Base-by-base conservation (phyloP, 2,797 vertebrate genomes). In the Glossophaga mutica region DNA sequence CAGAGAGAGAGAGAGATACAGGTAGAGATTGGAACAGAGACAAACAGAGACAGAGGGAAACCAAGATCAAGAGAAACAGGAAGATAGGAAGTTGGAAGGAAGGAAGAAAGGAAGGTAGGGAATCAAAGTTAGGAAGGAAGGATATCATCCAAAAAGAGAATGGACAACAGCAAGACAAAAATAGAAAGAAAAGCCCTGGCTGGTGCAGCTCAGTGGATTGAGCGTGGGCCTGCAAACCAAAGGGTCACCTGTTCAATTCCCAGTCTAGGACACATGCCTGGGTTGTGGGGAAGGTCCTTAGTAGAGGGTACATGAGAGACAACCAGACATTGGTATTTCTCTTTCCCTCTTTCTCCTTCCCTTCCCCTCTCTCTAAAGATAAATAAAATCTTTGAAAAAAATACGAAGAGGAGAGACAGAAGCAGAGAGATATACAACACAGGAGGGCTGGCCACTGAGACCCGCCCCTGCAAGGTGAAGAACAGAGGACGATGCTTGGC, bases 391-490 rank as follows among this genome's bases (percentile, higher is more conserved):
- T 29, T 59, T 26, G 5, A 4, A 21, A 12, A 12, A 52, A 32
- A 22, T 15, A 55, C 5, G 26, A 48, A 34, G 1, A 48, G 21
- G 22, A 57, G 65, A 19, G 37, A 32, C 11, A 12, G 68, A 65
- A 34, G 67, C 55, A 39, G 82, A 37, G 24, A 21, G 24, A 18
- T 0, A 16, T 0, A 3, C 7, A 21, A 14, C n/a, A 11, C 0
- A 0, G 3, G 76, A 39, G 10, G 18, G 68, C 29, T 6, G 70
- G 83, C 9, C 1, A 4, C 29, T 5, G 59, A 32, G 6, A 55
- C 2, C 1, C 0, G 0, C 29, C 5, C 50, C 21, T 26, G 32
- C 6, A 9, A 7, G 55, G 21, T 0, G 29, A 46, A 37, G 76
- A 32, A 16, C 2, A 34, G 15, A 21, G 71, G 16, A 18, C 0